phyloP scores from a whole-genome alignment of 2,797 vertebrate genomes.

The Sebastolobus altivelis region DNA sequence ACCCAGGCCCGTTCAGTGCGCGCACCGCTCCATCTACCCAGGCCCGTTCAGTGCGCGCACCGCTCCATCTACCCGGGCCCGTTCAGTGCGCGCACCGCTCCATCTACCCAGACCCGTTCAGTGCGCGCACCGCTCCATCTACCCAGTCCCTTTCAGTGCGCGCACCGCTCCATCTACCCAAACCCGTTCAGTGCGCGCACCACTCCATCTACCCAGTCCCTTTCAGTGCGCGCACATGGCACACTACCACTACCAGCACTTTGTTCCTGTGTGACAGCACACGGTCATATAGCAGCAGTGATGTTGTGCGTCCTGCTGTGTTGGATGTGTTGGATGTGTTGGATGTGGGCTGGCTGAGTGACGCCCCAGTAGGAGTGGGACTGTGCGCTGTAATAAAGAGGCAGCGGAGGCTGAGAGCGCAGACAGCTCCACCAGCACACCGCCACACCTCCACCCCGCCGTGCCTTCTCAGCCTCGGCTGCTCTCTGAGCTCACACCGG shows the following conservation, averaged over 20 bases:
- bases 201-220: neutral
- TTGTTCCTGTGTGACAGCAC: neutral
- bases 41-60: neutral
- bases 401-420: slow-evolving; percentile 86
- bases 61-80: neutral
- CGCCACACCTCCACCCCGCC: slow-evolving; percentile 8
- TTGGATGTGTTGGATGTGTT: too few species aligned
- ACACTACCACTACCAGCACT: neutral
- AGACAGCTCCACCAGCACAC: slow-evolving; percentile 40
- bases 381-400: slow-evolving; percentile 91
- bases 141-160: too few species aligned
- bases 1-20: neutral
- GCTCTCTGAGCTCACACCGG: neutral
- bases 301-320: neutral
- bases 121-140: too few species aligned
- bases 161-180: too few species aligned
- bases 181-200: too few species aligned
- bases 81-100: neutral
- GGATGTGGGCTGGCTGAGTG: slow-evolving; percentile 80
- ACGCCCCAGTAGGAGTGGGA: slow-evolving; percentile 81
- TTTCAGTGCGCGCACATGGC: neutral
- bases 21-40: neutral
- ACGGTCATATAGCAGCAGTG: neutral
- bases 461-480: slow-evolving; percentile 6
- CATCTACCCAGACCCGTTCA: neutral